Conservation (phyloP, 2,113 vertebrate genomes). For the Engystomops pustulosus region DNA sequence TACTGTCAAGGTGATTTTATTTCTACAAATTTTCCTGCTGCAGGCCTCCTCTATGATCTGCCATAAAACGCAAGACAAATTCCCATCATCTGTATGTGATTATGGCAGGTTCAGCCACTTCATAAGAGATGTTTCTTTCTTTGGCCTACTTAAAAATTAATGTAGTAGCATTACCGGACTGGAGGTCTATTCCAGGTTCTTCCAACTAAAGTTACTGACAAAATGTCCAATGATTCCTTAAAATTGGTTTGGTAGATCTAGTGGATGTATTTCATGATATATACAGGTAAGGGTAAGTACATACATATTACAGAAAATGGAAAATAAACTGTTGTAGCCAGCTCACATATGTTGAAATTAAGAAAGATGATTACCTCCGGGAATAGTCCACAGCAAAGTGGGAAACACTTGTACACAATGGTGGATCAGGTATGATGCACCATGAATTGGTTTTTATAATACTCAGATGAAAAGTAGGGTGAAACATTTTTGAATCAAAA, state of each 20-base stretch:
- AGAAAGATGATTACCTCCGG: too few relatives aligned
- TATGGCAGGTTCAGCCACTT: constrained; percentile 76
- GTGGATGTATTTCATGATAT: not conserved
- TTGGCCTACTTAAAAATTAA: constrained; percentile 71
- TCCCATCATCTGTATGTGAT: constrained; percentile 89
- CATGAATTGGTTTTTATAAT: too few relatives aligned
- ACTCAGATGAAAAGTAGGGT: too few relatives aligned
- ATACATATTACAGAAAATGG: too few relatives aligned
- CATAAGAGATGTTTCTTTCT: constrained; percentile 68
- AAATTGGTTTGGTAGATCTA: not conserved
- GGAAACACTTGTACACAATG: too few relatives aligned
- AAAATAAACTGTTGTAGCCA: too few relatives aligned
- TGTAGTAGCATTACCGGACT: constrained; percentile 66
- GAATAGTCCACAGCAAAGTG: too few relatives aligned
- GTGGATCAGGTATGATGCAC: too few relatives aligned
- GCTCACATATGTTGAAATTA: too few relatives aligned
- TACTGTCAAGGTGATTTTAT: constrained; percentile 90
- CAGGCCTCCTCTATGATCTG: constrained; percentile 77
- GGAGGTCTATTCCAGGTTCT: constrained; percentile 62
- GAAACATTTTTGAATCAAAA: too few relatives aligned
- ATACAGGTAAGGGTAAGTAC: not conserved
- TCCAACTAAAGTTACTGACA: constrained; percentile 45
- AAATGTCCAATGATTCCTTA: constrained; percentile 30
- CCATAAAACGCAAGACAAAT: constrained; percentile 84
- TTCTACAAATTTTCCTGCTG: constrained; percentile 90